Base-by-base conservation (phyloP, 2,113 vertebrate genomes). In the Agapornis roseicollis region DNA sequence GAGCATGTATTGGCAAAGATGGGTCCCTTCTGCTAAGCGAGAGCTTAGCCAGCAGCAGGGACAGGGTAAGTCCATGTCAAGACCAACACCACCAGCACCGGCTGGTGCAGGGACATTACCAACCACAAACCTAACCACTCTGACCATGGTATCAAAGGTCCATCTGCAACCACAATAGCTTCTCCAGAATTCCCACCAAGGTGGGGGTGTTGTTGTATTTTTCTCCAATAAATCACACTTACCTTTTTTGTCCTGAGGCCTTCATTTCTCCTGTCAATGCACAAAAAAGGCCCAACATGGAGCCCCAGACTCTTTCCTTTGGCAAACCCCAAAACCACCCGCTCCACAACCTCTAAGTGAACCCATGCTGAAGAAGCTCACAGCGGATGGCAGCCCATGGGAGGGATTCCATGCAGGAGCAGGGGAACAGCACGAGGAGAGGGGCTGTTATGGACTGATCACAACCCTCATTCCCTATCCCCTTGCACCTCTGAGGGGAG, bases 121-220 rank as follows among this genome's bases (percentile, higher is more conserved):
- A 88, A 25, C 6, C 55, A 52, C 46, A 90, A 68, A 86, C 25
- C 17, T 52, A 41, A 77, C 46, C 41, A 41, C 29, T 52, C 4
- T 1, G 31, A 44, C 56, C 41, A 80, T 3, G 0, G 22, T 9
- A 74, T 2, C 0, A 0, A 71, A 84, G 22, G 37, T 49, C 46
- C 64, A 89, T 12, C 68, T 85, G 29, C 24, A 72, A 77, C 27
- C 8, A 53, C 41, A 13, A 28, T 41, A 80, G 7, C 14, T 66
- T 76, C 28, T 33, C 20, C 16, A 18, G 17, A 42, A 25, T 46
- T 76, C 35, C 71, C 47, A 50, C 17, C 19, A 49, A 17, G 12
- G 3, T 39, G 4, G 2, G 4, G 1, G 1, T 5, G 20, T 50
- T 27, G 10, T 56, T 37, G 2, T 4, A 4, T 19, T 56, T 86